These are phyloP conservation scores for Varanus salvator DNA, from an alignment of 2,113 vertebrate genomes.

Conservation along the genomic window DNA sequence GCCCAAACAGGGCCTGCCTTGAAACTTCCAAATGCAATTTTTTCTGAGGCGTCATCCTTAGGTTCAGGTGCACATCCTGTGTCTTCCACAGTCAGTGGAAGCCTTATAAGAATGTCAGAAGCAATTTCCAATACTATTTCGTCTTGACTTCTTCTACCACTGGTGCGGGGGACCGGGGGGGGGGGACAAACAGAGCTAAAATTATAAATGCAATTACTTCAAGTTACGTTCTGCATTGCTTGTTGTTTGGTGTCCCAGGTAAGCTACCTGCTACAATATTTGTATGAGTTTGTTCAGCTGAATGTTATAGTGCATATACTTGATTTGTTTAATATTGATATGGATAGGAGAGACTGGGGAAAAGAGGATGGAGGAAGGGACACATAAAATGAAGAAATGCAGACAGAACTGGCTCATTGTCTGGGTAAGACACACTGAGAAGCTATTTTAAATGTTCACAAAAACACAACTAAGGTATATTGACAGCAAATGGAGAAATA, in stretches of 20 bases:
- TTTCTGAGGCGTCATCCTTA: not conserved
- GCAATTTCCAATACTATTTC: conserved; percentile 60
- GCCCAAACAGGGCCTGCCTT: conserved; percentile 61
- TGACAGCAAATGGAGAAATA: not conserved
- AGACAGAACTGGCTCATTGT: too few relatives aligned
- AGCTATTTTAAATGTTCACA: too few relatives aligned
- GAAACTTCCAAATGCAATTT: conserved; percentile 37
- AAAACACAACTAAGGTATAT: not conserved
- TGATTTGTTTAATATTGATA: not conserved
- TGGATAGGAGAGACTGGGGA: too few relatives aligned
- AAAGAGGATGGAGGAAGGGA: too few relatives aligned
- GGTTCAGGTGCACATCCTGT: fast-evolving
- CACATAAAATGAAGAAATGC: too few relatives aligned
- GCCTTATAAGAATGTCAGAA: conserved; percentile 35
- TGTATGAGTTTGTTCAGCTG: not conserved
- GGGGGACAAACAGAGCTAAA: not conserved
- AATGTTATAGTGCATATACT: not conserved
- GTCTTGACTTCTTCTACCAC: conserved; percentile 48
- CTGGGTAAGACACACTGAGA: too few relatives aligned
- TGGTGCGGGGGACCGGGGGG: not conserved
- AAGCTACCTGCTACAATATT: not conserved
- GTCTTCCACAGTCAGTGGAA: conserved; percentile 65
- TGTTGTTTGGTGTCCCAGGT: not conserved
- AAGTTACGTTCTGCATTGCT: not conserved
- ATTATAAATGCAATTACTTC: not conserved